Base-by-base conservation (phyloP, 2,888 invertebrate species). In the Carterocephalus palaemon region DNA sequence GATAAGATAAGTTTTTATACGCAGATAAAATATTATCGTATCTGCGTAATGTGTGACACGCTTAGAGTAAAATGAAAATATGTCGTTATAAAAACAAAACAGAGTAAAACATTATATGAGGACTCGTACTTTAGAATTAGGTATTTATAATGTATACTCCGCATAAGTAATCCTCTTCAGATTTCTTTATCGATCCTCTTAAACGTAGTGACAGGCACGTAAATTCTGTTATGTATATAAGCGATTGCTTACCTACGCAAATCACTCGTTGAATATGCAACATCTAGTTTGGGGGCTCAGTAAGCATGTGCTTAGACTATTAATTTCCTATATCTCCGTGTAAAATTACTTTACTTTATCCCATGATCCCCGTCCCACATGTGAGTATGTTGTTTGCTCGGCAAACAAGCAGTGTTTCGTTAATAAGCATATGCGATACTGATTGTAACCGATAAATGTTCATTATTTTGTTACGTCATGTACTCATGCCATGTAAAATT, bases 221-320 rank as follows among this genome's bases (percentile, higher is more conserved):
- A 70, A 64, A 67, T 65, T 64, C 64, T 64, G 72, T 75, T 76
- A 78, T 75, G 75, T 79, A 73, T 61, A 71, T 75, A 79, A 76
- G 75, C 80, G 72, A 80, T 78, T 85, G 84, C 78, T 84, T 84
- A 81, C 82, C 73, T 82, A 85, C 78, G 83, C 83, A 85, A 85
- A 85, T 85, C 82, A 75, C 77, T 77, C 80, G 75, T 79, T 85
- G 85, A 85, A 85, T 85, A 85, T 84, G 84, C 80, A 85, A 80
- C 75, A 68, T 69, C 75, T 83, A 81, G 84, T 85, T 80, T 77
- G 67, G 79, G 67, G 76, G 81, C 77, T 81, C 78, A 74, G 74
- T 76, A 76, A 81, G 80, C 81, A 82, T 71, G 71, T 82, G 84
- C 78, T 81, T 77, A 79, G 78, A 82, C 79, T 83, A 77, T 80